phyloP scores from a whole-genome alignment of 2,797 vertebrate genomes.

The Ptychadena robeensis region DNA sequence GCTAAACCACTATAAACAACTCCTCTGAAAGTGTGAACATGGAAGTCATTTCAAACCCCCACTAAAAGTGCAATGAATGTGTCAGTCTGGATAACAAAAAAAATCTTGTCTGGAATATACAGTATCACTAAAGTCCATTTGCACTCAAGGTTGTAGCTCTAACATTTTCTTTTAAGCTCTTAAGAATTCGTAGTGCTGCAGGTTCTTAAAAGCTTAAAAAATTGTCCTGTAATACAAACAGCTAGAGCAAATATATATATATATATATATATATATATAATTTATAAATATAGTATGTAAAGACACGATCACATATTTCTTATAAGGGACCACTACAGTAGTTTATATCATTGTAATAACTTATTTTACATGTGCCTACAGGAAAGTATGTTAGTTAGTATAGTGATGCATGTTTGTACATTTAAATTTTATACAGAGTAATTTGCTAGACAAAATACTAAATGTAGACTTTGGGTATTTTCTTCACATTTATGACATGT shows the following conservation, averaged over 20 bases:
- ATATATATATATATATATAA: too few relatives aligned
- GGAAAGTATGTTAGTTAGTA: too few relatives aligned
- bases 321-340: background rate
- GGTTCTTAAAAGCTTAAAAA: background rate
- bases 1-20: background rate
- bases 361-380: background rate
- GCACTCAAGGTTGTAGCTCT: conserved; percentile 76
- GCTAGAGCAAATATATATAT: too few relatives aligned
- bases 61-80: background rate
- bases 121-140: conserved; percentile 43
- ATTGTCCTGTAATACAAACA: too few relatives aligned
- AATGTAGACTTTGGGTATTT: background rate
- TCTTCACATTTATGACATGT: too few relatives aligned
- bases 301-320: background rate
- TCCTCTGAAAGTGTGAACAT: background rate
- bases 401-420: too few relatives aligned
- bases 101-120: background rate
- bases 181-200: background rate
- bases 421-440: background rate
- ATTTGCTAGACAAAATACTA: background rate
- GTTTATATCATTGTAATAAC: background rate
- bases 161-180: conserved; percentile 67
- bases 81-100: background rate
- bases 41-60: background rate
- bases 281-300: background rate